These are phyloP conservation scores for Temnopleurus reevesii DNA, from an alignment of 53 echinoderm and acorn worm species.

Conservation along the genomic window DNA sequence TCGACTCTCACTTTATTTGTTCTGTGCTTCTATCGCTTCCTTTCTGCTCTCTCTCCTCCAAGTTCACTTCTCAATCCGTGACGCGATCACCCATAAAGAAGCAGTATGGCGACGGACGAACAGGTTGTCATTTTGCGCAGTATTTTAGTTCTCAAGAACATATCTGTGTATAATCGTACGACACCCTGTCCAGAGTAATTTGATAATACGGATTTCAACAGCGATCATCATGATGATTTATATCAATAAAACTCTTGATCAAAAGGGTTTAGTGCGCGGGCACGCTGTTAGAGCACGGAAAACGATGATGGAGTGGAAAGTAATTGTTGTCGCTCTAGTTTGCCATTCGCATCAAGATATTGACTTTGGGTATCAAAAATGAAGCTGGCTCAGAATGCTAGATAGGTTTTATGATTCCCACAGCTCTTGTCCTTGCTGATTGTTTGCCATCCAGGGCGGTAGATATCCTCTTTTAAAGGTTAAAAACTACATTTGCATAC, in stretches of 20 bases:
- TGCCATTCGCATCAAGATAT: not conserved
- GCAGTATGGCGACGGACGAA: too few relatives aligned
- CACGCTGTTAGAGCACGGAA: not conserved
- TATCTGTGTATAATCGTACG: not conserved
- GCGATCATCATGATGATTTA: slow-evolving; percentile 5
- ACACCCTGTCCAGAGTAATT: not conserved
- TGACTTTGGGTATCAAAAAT: too few relatives aligned
- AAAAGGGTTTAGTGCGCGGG: not conserved
- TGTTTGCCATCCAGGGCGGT: not conserved
- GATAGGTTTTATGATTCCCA: too few relatives aligned
- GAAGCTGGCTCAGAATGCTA: not conserved
- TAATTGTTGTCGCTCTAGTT: not conserved
- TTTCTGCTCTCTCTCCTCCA: not conserved
- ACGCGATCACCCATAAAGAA: too few relatives aligned
- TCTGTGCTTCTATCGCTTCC: not conserved
- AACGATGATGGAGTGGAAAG: not conserved
- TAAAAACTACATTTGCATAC: too few relatives aligned
- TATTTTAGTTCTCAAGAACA: not conserved
- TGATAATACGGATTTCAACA: not conserved
- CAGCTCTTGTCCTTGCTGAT: too few relatives aligned
- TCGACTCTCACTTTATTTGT: not conserved
- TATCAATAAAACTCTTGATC: not conserved
- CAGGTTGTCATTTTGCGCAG: too few relatives aligned
- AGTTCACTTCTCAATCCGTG: not conserved
- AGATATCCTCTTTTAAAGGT: too few relatives aligned